Percentiles rank a stretch among this genome's conserved stretches.
Evolutionary conservation across 2,888 invertebrate species (phyloP).

Genomic region (Pseudococcus jackbeardsleyi): DNA sequence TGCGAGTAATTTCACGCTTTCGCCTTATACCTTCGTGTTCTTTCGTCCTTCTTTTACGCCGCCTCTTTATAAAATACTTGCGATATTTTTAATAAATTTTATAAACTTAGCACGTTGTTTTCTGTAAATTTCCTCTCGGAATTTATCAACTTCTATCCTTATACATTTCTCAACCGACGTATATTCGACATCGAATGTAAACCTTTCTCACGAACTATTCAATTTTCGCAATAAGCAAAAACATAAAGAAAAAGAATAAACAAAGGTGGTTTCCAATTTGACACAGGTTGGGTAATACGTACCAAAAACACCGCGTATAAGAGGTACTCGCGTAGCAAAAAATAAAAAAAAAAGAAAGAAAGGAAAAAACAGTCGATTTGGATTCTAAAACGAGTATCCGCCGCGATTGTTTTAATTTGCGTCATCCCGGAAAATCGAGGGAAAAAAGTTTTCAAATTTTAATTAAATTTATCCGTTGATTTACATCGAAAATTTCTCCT

Average conservation of each 20-base stretch:
- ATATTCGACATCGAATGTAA: background rate
- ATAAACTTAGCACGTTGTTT: slow-evolving; percentile 31
- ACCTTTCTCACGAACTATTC: background rate
- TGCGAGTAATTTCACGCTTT: slow-evolving; percentile 41
- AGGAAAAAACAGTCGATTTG: background rate
- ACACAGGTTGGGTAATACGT: slow-evolving; percentile 12
- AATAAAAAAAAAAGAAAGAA: background rate
- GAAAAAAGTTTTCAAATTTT: slow-evolving; percentile 25
- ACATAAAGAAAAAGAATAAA: background rate
- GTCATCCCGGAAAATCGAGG: background rate
- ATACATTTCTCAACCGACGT: background rate
- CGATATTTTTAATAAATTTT: slow-evolving; percentile 38
- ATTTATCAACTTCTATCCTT: background rate
- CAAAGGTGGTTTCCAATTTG: slow-evolving; percentile 9
- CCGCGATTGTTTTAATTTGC: slow-evolving; percentile 27
- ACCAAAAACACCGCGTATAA: background rate
- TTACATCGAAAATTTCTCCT: slow-evolving; percentile 30
- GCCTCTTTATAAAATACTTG: slow-evolving; percentile 3
- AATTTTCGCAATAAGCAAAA: slow-evolving; percentile 23
- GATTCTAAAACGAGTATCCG: background rate
- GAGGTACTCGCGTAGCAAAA: background rate
- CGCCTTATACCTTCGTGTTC: background rate
- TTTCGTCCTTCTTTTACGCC: background rate
- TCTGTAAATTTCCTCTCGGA: background rate
- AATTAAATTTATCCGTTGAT: slow-evolving; percentile 41